phyloP scores from a whole-genome alignment of 2,888 invertebrate species.

The Epistrophe grossulariae region DNA sequence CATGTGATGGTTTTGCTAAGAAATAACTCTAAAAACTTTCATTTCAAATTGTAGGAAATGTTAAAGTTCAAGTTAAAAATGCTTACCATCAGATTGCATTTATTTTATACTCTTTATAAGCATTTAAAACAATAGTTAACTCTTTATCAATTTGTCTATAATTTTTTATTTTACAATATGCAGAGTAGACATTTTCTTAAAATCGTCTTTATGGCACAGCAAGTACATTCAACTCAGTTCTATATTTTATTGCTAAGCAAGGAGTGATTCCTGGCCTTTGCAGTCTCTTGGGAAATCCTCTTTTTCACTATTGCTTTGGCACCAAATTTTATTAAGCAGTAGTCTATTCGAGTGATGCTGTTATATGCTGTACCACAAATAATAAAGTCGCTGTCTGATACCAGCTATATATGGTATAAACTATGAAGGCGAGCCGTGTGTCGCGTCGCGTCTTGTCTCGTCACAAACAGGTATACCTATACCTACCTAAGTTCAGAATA shows the following conservation, averaged over 20 bases:
- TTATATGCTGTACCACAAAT: neutral
- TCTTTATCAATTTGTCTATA: too few species aligned
- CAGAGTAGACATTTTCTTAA: too few species aligned
- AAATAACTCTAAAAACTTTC: too few species aligned
- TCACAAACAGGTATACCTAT: neutral
- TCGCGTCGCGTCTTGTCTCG: constrained; percentile 1
- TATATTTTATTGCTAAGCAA: neutral
- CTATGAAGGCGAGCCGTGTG: constrained; percentile 17
- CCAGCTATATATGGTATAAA: constrained; percentile 4
- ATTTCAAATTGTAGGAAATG: too few species aligned
- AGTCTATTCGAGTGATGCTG: neutral
- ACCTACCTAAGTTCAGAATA: neutral
- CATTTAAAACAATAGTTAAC: too few species aligned
- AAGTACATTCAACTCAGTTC: too few species aligned
- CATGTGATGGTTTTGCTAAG: too few species aligned
- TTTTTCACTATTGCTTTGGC: neutral
- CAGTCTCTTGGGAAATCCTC: neutral
- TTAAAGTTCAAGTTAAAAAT: too few species aligned
- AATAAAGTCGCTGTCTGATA: neutral
- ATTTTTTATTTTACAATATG: too few species aligned
- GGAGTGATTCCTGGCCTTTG: neutral
- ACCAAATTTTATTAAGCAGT: neutral
- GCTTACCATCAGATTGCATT: too few species aligned
- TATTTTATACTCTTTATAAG: too few species aligned
- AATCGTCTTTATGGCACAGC: too few species aligned